These are phyloP conservation scores for Neocloeon triangulifer DNA, from an alignment of 1,140 invertebrate species.

Conservation along the genomic window DNA sequence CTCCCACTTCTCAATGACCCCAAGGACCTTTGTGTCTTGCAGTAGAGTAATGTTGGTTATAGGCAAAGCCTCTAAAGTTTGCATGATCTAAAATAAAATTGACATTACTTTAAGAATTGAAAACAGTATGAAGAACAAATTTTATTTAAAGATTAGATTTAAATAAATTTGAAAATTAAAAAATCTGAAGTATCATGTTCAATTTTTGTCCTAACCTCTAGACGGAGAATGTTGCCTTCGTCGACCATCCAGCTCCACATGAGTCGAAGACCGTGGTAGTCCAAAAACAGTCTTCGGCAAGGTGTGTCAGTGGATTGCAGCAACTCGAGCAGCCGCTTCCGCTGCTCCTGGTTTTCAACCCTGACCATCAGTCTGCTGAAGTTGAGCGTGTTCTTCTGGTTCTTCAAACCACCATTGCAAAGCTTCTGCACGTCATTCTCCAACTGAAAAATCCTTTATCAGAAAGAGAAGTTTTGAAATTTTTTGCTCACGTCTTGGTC, in stretches of 20 bases:
- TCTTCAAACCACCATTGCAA: conserved; percentile 51
- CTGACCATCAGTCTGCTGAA: conserved; percentile 79
- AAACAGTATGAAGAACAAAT: background rate
- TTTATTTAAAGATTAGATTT: conserved; percentile 2
- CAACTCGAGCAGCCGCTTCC: conserved; percentile 39
- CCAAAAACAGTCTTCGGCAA: conserved; percentile 71
- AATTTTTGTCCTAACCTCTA: conserved; percentile 27
- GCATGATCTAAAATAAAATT: conserved; percentile 39
- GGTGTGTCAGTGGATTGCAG: conserved; percentile 49
- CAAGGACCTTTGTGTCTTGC: conserved; percentile 65
- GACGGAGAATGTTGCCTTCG: conserved; percentile 17
- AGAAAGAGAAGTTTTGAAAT: too few relatives aligned
- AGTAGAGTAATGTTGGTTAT: conserved; percentile 84
- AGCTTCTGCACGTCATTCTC: conserved; percentile 59
- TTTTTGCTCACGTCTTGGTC: conserved; percentile 8
- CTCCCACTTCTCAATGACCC: conserved; percentile 1
- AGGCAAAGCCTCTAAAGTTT: conserved; percentile 57
- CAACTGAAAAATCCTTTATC: too few relatives aligned
- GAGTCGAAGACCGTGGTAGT: conserved; percentile 78
- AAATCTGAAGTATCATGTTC: too few relatives aligned
- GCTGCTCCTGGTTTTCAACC: conserved; percentile 52
- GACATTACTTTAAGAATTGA: too few relatives aligned
- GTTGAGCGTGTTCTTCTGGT: conserved; percentile 66
- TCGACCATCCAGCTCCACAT: conserved; percentile 83
- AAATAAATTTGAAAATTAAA: conserved; percentile 2